Evolutionary conservation across 2,113 vertebrate species (phyloP).

Genomic region (Megaptera novaeangliae): DNA sequence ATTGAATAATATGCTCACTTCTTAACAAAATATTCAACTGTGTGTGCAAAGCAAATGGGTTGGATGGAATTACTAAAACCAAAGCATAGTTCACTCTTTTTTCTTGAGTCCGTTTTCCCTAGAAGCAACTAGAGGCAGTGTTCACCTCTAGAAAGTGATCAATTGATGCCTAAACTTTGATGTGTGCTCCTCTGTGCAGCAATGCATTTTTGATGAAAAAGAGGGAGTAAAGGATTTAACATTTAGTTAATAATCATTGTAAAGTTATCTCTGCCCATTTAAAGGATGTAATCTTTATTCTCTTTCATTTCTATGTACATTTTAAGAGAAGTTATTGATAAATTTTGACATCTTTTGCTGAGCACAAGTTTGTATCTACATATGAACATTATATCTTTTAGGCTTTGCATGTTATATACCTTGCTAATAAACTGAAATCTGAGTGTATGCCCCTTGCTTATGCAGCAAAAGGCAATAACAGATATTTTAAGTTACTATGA

Average conservation of each 20-base stretch:
- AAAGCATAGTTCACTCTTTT: neutral
- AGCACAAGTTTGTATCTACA: neutral
- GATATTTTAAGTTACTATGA: neutral
- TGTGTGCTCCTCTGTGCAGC: neutral
- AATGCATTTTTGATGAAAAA: neutral
- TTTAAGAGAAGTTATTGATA: conserved; percentile 21
- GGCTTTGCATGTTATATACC: neutral
- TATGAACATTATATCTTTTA: neutral
- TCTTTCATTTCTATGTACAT: neutral
- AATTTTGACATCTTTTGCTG: neutral
- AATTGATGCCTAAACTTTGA: neutral
- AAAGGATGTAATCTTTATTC: neutral
- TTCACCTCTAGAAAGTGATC: neutral
- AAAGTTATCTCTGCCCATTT: neutral
- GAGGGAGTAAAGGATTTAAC: neutral
- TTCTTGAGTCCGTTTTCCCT: neutral
- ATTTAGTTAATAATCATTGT: neutral
- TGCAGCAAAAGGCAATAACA: neutral
- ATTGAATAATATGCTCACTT: neutral
- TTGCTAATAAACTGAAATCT: neutral
- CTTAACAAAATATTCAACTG: neutral
- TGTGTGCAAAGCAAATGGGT: neutral
- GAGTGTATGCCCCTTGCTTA: neutral
- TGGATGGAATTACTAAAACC: neutral
- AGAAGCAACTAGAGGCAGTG: neutral